Conservation (phyloP, 2,888 invertebrate genomes). For the Zygaena filipendulae region DNA sequence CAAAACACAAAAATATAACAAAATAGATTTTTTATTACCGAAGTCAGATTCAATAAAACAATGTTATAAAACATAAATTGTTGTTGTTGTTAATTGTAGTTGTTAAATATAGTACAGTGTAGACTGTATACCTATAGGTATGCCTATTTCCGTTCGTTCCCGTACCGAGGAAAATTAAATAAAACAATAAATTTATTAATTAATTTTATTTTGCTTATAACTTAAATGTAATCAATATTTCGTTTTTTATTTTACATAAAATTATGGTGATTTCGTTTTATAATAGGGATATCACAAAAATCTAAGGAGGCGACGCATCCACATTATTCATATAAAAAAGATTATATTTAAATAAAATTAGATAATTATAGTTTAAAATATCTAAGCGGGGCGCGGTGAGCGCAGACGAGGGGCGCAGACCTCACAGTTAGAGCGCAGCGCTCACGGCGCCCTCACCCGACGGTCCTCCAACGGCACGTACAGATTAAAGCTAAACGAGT, state of each 20-base stretch:
- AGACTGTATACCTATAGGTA: too few relatives aligned
- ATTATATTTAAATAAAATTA: conserved; percentile 28
- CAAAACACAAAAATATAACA: too few relatives aligned
- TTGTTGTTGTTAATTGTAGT: too few relatives aligned
- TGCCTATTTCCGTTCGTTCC: background rate
- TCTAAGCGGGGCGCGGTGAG: conserved; percentile 48
- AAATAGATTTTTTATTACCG: too few relatives aligned
- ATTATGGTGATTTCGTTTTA: conserved; percentile 58
- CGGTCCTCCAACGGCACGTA: conserved; percentile 64
- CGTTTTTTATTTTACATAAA: conserved; percentile 60
- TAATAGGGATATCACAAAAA: conserved; percentile 66
- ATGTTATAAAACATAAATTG: too few relatives aligned
- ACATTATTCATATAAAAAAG: conserved; percentile 52
- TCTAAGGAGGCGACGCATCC: conserved; percentile 60
- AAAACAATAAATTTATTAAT: conserved; percentile 27
- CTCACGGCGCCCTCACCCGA: conserved; percentile 53
- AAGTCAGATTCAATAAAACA: too few relatives aligned
- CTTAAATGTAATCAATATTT: conserved; percentile 43
- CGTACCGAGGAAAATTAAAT: conserved; percentile 9
- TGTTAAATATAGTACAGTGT: too few relatives aligned
- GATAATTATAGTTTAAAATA: conserved; percentile 36
- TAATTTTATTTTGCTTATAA: conserved; percentile 27
- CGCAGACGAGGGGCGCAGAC: conserved; percentile 44
- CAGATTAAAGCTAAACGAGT: conserved; percentile 52
- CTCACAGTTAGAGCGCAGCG: conserved; percentile 34